Conservation (phyloP, 2,888 invertebrate species). For the Drosophila helvetica region DNA sequence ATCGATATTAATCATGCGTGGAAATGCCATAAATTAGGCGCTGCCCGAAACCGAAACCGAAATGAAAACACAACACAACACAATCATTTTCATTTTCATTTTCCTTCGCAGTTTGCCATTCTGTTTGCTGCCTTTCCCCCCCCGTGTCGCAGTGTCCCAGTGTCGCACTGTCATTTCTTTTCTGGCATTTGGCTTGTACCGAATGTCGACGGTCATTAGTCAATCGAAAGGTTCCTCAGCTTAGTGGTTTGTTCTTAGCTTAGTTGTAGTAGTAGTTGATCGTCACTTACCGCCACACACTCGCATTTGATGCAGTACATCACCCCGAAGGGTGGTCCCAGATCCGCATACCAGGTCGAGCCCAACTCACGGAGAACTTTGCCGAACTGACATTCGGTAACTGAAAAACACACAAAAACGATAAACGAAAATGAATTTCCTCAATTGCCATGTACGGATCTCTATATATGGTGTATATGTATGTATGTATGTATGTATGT, state of each 20-base stretch:
- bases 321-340: constrained; percentile 96
- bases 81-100: constrained; percentile 21
- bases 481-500: constrained; percentile 16
- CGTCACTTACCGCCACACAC: constrained; percentile 94
- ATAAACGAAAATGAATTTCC: constrained; percentile 34
- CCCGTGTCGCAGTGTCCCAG: constrained; percentile 19
- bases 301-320: constrained; percentile 98
- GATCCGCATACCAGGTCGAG: constrained; percentile 95
- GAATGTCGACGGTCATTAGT: constrained; percentile 73
- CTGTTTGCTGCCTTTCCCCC: constrained; percentile 11
- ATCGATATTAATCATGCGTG: constrained; percentile 81
- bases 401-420: constrained; percentile 81
- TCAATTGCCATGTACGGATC: constrained; percentile 43
- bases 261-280: no score
- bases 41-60: constrained; percentile 7
- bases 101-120: constrained; percentile 3
- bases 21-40: constrained; percentile 74
- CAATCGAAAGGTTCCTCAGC: constrained; percentile 43
- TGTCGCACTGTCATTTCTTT: constrained; percentile 28
- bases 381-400: constrained; percentile 96
- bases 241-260: no score
- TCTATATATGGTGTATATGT: constrained; percentile 14
- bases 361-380: constrained; percentile 94
- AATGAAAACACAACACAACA: constrained; percentile 39
- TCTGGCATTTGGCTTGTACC: constrained; percentile 53